Evolutionary conservation across 2,113 vertebrate genomes (phyloP).

Genomic region (Hemiscyllium ocellatum): DNA sequence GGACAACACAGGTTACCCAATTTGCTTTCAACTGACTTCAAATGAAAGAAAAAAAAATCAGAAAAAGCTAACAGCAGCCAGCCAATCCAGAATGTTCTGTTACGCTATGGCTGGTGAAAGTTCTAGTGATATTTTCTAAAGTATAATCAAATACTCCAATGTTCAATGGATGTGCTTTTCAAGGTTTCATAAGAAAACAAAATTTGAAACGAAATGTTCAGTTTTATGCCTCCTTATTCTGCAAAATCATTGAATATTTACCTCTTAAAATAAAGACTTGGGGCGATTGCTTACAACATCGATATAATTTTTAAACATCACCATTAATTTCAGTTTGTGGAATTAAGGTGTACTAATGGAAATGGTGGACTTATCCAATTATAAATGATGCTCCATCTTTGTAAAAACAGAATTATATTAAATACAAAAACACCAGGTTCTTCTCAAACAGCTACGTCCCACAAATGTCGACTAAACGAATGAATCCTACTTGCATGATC

Average conservation of each 20-base stretch:
- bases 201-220: not conserved
- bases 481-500: not conserved
- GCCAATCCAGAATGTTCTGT: not conserved
- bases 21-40: not conserved
- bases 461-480: not conserved
- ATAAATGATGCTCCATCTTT: not conserved
- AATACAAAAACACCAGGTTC: not conserved
- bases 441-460: not conserved
- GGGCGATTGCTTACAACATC: not conserved
- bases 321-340: constrained; percentile 19
- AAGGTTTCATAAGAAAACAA: not conserved
- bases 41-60: not conserved
- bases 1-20: not conserved
- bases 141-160: not conserved
- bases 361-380: not conserved
- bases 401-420: not conserved
- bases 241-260: not conserved
- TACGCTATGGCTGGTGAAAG: not conserved
- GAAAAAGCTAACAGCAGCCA: not conserved
- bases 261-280: not conserved
- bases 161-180: not conserved
- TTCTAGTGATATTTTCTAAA: not conserved
- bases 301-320: not conserved
- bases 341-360: not conserved
- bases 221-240: not conserved